Evolutionary conservation across 2,888 invertebrate species (phyloP).

Genomic region (Hydropsyche betteni): DNA sequence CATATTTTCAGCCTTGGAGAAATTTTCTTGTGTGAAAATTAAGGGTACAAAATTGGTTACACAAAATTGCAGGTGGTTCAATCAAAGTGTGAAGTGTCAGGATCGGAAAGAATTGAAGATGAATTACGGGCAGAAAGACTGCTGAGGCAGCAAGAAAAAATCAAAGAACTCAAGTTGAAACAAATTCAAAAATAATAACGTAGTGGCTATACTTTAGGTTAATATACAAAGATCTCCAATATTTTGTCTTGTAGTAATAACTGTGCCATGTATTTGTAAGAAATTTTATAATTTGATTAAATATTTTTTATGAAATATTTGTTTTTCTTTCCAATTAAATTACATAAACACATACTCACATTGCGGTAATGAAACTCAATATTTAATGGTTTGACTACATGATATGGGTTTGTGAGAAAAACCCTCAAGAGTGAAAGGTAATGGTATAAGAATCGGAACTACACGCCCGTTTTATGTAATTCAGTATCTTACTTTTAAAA

Average conservation of each 20-base stretch:
- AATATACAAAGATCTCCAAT: constrained; percentile 40
- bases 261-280: constrained; percentile 46
- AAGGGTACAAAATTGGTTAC: constrained; percentile 53
- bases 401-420: too few species aligned
- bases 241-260: constrained; percentile 21
- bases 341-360: not conserved
- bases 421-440: too few species aligned
- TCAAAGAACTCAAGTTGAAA: constrained; percentile 62
- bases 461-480: too few species aligned
- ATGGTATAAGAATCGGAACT: too few species aligned
- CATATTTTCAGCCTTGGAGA: constrained; percentile 12
- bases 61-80: constrained; percentile 48
- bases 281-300: constrained; percentile 48
- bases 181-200: constrained; percentile 57
- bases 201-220: constrained; percentile 20
- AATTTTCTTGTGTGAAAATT: constrained; percentile 57
- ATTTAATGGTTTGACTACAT: too few species aligned
- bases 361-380: too few species aligned
- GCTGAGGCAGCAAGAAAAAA: constrained; percentile 61
- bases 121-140: constrained; percentile 62
- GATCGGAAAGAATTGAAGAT: constrained; percentile 55
- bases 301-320: constrained; percentile 45
- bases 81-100: constrained; percentile 25
- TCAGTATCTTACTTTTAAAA: too few species aligned
- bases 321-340: constrained; percentile 6